Conservation (phyloP, 2,888 invertebrate species). For the Callosobruchus maculatus region DNA sequence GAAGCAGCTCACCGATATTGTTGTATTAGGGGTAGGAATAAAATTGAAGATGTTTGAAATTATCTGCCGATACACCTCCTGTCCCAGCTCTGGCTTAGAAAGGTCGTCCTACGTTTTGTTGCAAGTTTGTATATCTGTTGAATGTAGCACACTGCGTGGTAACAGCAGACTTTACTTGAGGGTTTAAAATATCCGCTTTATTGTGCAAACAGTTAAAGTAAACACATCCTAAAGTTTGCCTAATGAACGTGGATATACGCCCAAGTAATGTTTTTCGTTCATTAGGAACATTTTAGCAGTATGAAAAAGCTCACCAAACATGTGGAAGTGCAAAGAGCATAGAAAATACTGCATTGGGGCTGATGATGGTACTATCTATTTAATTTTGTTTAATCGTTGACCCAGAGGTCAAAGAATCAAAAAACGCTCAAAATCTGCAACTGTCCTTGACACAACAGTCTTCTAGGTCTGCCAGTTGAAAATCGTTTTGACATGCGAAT, state of each 20-base stretch:
- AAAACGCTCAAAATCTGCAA: too few relatives aligned
- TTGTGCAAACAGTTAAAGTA: background rate
- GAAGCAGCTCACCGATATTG: too few relatives aligned
- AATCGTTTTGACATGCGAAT: too few relatives aligned
- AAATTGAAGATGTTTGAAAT: too few relatives aligned
- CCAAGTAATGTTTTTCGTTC: background rate
- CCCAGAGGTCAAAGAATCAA: too few relatives aligned
- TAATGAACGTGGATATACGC: background rate
- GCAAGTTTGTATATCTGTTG: background rate
- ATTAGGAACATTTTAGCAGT: background rate
- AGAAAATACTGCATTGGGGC: background rate
- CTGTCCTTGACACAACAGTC: too few relatives aligned
- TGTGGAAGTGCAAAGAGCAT: background rate
- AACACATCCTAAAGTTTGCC: background rate
- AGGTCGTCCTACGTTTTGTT: background rate
- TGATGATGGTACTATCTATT: background rate
- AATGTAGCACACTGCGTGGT: background rate
- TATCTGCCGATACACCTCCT: too few relatives aligned
- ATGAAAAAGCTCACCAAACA: background rate
- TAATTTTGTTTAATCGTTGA: too few relatives aligned
- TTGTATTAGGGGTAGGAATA: too few relatives aligned
- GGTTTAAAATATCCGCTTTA: background rate
- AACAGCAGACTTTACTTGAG: background rate
- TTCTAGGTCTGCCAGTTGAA: too few relatives aligned
- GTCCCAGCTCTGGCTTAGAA: background rate